These are phyloP conservation scores for Tenualosa thibaudeaui DNA, from an alignment of 2,797 vertebrate species.

Conservation along the genomic window DNA sequence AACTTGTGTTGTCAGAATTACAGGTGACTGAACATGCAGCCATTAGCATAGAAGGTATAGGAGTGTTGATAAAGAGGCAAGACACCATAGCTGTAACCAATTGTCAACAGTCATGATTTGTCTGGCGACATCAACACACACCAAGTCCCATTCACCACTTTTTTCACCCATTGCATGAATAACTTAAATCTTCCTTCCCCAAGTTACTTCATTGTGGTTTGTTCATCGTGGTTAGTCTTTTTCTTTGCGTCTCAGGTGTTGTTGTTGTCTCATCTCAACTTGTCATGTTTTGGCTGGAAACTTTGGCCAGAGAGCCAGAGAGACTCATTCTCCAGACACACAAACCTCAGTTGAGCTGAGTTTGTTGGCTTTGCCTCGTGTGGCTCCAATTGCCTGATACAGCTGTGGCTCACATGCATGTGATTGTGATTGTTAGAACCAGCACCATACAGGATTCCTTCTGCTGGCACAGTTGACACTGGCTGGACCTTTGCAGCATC, in stretches of 20 bases:
- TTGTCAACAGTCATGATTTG: no score
- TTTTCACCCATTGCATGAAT: no score
- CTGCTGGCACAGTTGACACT: no score
- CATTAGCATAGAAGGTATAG: neutral
- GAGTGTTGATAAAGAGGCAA: no score
- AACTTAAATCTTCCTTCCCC: neutral
- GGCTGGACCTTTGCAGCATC: neutral
- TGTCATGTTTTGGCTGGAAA: neutral
- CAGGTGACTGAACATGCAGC: no score
- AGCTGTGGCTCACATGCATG: neutral
- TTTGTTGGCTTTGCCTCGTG: neutral
- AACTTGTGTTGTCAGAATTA: neutral
- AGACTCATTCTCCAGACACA: neutral
- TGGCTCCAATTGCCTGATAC: neutral
- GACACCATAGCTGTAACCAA: no score
- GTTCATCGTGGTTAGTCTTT: neutral
- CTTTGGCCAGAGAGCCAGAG: neutral
- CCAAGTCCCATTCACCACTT: no score
- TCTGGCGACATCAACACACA: no score
- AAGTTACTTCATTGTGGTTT: neutral
- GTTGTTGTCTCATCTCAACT: neutral
- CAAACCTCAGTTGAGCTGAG: neutral
- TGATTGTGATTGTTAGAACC: neutral
- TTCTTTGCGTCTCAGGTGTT: neutral
- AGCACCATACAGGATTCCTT: neutral